A percentile compares a stretch with the other conserved stretches of the same genome.
These are phyloP conservation scores for Galaxea fascicularis DNA, from an alignment of 92 coral and sea anemone species.

Conservation along the genomic window DNA sequence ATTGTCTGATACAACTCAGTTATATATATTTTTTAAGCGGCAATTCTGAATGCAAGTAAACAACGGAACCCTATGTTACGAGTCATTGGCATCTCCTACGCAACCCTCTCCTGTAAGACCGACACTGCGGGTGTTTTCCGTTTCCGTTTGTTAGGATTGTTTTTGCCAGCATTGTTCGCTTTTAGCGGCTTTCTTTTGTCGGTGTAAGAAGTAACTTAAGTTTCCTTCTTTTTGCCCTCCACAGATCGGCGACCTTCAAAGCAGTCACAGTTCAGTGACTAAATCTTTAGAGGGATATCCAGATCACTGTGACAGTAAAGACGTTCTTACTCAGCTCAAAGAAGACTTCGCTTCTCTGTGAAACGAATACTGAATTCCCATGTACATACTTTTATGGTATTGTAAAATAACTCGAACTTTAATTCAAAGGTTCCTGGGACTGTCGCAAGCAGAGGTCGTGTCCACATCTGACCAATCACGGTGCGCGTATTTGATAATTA, in stretches of 20 bases:
- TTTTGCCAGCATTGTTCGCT: no score
- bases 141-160: neutral
- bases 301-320: conserved; percentile 91
- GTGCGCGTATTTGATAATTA: neutral
- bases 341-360: conserved; percentile 89
- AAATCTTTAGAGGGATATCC: conserved; percentile 92
- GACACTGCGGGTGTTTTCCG: neutral
- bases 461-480: neutral
- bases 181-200: neutral
- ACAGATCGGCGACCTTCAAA: conserved; percentile 95
- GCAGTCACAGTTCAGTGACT: conserved; percentile 88
- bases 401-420: neutral
- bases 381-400: neutral
- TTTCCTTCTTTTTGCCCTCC: neutral
- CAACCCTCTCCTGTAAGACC: neutral
- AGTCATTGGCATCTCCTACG: neutral
- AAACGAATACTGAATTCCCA: neutral
- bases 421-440: neutral
- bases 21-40: no score
- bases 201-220: neutral
- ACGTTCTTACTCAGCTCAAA: conserved; percentile 86
- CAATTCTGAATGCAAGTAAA: neutral
- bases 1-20: no score
- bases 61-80: neutral
- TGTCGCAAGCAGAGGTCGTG: neutral